Conservation (phyloP, 37 sponge, comb jelly and placozoan genomes). For the Cliona cf. orientalis region DNA sequence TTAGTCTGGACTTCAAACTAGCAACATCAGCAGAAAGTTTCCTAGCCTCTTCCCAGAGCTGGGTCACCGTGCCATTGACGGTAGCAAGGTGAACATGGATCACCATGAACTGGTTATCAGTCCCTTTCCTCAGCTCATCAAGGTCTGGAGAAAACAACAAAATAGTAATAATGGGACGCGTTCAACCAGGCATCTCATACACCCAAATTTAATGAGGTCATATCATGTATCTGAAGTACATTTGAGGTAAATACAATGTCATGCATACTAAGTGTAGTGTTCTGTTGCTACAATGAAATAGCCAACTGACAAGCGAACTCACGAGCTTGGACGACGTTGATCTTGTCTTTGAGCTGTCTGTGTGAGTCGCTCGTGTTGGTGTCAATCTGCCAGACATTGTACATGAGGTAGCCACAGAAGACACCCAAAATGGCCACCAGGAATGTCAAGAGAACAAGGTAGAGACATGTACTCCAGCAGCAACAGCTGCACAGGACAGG, state of each 20-base stretch:
- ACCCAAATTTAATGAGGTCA: too few relatives aligned
- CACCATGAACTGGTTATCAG: neutral
- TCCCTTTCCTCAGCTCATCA: neutral
- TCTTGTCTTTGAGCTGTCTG: neutral
- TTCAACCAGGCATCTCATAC: too few relatives aligned
- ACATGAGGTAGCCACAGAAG: slow-evolving; percentile 35
- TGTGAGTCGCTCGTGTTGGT: neutral
- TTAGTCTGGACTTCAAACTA: neutral
- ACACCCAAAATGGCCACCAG: slow-evolving; percentile 33
- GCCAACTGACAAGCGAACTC: too few relatives aligned
- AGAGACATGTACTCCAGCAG: slow-evolving; percentile 33
- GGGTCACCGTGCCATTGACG: neutral
- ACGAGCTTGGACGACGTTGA: neutral
- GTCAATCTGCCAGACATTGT: slow-evolving; percentile 10
- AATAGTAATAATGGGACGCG: too few relatives aligned
- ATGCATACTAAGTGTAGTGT: too few relatives aligned
- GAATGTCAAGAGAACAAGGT: slow-evolving; percentile 35
- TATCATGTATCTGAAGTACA: too few relatives aligned
- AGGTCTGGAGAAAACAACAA: too few relatives aligned
- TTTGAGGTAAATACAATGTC: too few relatives aligned
- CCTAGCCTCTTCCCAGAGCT: neutral
- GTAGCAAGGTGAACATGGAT: neutral
- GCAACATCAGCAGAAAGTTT: neutral
- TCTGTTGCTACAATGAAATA: too few relatives aligned
- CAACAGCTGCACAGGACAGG: slow-evolving; percentile 18